Evolutionary conservation across 2,113 vertebrate genomes (phyloP), one percentile per base, ranked within the genome.

Genomic region (Labeo rohita): DNA sequence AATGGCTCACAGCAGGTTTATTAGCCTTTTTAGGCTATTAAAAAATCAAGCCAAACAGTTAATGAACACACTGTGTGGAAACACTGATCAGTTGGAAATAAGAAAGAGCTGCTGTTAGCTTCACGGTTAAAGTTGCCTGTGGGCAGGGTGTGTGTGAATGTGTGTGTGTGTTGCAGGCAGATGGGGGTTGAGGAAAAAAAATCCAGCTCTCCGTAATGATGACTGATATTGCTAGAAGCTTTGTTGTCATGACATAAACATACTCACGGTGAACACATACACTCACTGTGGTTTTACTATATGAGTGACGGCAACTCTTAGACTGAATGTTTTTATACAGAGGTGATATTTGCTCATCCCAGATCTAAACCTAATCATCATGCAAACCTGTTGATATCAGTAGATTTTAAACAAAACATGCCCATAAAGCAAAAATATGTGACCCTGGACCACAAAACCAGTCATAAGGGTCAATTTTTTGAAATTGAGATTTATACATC

Each of bases 121-220:
- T 3, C 63, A 83, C 65, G 8, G 70, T 85, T 88, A 77, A 78
- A 88, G 65, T 65, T 86, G 65, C 87, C 80, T 74, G 65, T 12
- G 63, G 84, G 66, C 66, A 78, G 73, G 73, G 86, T 7, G 80
- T 68, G n/a, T 66, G 12, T 23, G 10, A 65, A 18, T 45, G 52
- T 81, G 80, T 70, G 23, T 83, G 65, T 70, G 28, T 72, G 80
- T 54, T 72, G 76, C 52, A 54, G 52, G 50, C 34, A 73, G 18
- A 21, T 74, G 52, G 34, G 68, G 82, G 66, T 70, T 82, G 63
- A 77, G 75, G 28, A 28, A 28, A 28, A 61, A 16, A 63, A 63
- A 80, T 45, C 52, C 18, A 43, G 21, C 36, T 45, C 39, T 61
- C 45, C 2, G 21, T 45, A 12, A 66, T 49, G 16, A 68, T 68